A percentile compares a stretch with the other conserved stretches of the same genome.
Conservation (phyloP, 2,113 vertebrate species). For the Oryzias woworae region DNA sequence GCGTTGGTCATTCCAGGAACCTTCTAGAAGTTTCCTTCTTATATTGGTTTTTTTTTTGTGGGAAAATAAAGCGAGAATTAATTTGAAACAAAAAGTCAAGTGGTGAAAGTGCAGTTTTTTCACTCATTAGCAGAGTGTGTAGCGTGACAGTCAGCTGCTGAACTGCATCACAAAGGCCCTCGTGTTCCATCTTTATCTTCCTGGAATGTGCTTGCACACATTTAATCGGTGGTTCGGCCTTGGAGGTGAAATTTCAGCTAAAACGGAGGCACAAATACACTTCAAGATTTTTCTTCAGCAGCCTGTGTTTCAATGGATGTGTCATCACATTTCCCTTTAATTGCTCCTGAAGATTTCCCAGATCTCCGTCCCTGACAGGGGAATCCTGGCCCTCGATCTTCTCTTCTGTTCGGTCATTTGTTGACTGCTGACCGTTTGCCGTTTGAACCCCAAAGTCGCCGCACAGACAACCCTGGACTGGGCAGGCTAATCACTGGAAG, state of each 20-base stretch:
- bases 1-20: too few relatives aligned
- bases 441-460: constrained; percentile 34
- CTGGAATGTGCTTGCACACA: not conserved
- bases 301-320: too few relatives aligned
- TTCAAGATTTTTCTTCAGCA: too few relatives aligned
- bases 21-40: too few relatives aligned
- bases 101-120: not conserved
- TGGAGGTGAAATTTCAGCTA: not conserved
- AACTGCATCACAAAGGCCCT: constrained; percentile 4
- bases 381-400: not conserved
- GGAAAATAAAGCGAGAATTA: too few relatives aligned
- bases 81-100: too few relatives aligned
- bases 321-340: too few relatives aligned
- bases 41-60: too few relatives aligned
- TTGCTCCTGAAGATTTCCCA: not conserved
- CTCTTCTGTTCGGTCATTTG: constrained; percentile 14
- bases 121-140: not conserved
- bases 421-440: constrained; percentile 52
- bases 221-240: not conserved
- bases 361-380: not conserved
- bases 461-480: constrained; percentile 55
- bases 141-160: constrained; percentile 3
- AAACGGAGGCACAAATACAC: too few relatives aligned
- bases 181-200: not conserved
- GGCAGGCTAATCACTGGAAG: constrained; percentile 66